A percentile compares a stretch with the other conserved stretches of the same genome.
Conservation (phyloP, 1,140 invertebrate species). For the Habropoda laboriosa region DNA sequence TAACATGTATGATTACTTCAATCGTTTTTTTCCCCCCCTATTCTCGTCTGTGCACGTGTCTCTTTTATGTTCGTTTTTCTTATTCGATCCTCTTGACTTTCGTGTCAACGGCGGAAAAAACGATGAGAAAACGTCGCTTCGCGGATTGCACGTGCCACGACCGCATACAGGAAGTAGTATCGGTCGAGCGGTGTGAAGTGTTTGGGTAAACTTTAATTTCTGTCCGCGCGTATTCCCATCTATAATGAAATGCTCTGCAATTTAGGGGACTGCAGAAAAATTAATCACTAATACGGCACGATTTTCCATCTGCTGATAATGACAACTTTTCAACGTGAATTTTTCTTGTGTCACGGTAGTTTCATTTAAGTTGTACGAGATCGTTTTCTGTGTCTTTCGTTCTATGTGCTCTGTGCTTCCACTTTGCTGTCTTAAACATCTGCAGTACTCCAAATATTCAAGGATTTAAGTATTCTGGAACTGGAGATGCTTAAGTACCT, state of each 20-base stretch:
- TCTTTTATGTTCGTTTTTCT: not conserved
- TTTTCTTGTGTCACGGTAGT: no score
- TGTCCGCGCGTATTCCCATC: not conserved
- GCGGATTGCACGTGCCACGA: not conserved
- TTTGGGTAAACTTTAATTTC: not conserved
- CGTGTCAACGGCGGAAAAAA: conserved; percentile 6
- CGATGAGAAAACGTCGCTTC: not conserved
- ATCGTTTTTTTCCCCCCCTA: not conserved
- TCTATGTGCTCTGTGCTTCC: no score
- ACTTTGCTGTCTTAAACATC: no score
- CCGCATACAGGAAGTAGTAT: not conserved
- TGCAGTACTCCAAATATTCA: no score
- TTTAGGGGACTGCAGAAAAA: not conserved
- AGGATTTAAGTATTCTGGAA: no score
- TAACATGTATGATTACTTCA: not conserved
- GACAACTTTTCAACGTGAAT: not conserved
- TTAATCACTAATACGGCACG: not conserved
- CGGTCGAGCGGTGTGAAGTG: not conserved
- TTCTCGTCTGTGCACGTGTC: not conserved
- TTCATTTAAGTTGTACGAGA: no score
- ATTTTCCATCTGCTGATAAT: not conserved
- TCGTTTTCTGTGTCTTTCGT: no score
- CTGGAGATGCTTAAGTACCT: no score
- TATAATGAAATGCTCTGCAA: not conserved
- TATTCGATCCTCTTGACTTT: not conserved